These are phyloP conservation scores for Lepus europaeus DNA, from an alignment of 2,113 vertebrate genomes.

Conservation along the genomic window DNA sequence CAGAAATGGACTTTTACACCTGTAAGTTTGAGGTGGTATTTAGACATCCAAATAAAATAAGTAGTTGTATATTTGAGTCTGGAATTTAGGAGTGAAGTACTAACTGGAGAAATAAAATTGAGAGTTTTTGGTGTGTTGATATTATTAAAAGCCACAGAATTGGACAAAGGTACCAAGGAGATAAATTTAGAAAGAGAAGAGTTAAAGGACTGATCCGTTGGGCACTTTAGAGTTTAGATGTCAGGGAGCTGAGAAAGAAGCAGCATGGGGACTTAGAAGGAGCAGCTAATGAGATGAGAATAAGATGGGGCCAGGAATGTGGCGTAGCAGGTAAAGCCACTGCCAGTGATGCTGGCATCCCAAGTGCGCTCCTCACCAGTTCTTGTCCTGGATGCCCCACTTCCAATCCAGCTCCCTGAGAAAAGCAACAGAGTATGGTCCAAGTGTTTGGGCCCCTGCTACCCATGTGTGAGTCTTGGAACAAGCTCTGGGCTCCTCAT, in stretches of 20 bases:
- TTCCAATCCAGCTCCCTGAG: no score
- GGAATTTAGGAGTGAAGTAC: background rate
- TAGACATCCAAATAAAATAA: conserved; percentile 23
- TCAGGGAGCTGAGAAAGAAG: background rate
- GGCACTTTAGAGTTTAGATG: background rate
- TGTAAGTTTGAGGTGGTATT: background rate
- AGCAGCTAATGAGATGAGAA: background rate
- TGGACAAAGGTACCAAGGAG: background rate
- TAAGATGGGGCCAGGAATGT: background rate
- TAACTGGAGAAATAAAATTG: background rate
- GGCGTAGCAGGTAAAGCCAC: no score
- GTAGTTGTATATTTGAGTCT: background rate
- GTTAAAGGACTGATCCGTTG: background rate
- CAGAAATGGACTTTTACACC: background rate
- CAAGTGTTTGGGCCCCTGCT: no score
- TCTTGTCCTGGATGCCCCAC: no score
- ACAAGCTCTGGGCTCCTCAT: no score
- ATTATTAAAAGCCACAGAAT: background rate
- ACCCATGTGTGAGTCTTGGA: no score
- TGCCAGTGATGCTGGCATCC: no score
- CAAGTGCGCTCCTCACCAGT: no score
- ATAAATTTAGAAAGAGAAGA: background rate
- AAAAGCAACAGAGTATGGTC: no score
- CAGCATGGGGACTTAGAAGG: background rate
- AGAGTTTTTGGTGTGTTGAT: background rate